These are phyloP conservation scores for Clusia tigrina DNA, from an alignment of 2,888 invertebrate species.

Conservation along the genomic window DNA sequence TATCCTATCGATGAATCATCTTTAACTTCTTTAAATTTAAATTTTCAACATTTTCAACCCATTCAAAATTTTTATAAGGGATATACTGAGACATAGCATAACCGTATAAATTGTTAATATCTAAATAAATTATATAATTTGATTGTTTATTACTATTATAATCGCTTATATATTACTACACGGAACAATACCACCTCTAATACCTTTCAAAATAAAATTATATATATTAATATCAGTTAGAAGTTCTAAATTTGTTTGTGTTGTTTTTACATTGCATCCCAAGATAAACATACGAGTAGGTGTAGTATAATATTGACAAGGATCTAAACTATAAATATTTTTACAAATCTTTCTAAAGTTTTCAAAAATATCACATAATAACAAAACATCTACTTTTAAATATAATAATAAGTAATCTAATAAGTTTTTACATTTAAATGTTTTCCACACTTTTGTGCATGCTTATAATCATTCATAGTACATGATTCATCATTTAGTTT, in stretches of 20 bases:
- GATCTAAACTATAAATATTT: conserved; percentile 46
- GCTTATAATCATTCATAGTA: conserved; percentile 37
- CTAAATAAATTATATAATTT: conserved; percentile 34
- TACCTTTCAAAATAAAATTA: conserved; percentile 47
- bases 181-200: conserved; percentile 50
- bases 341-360: conserved; percentile 45
- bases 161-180: conserved; percentile 49
- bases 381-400: conserved; percentile 45
- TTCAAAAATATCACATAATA: conserved; percentile 52
- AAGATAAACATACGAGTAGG: no score
- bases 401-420: conserved; percentile 47
- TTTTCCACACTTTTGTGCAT: conserved; percentile 44
- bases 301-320: conserved; percentile 51
- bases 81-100: conserved; percentile 41
- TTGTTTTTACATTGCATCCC: no score
- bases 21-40: conserved; percentile 9
- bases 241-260: conserved; percentile 47
- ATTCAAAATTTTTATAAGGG: conserved; percentile 42
- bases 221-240: conserved; percentile 54
- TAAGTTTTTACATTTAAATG: conserved; percentile 41
- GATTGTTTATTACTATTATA: conserved; percentile 53
- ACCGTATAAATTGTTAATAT: conserved; percentile 41
- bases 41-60: conserved; percentile 37
- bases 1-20: conserved; percentile 39
- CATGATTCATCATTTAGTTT: conserved; percentile 29